Evolutionary conservation across 2,113 vertebrate genomes (phyloP).

Genomic region (Phrynosoma platyrhinos): DNA sequence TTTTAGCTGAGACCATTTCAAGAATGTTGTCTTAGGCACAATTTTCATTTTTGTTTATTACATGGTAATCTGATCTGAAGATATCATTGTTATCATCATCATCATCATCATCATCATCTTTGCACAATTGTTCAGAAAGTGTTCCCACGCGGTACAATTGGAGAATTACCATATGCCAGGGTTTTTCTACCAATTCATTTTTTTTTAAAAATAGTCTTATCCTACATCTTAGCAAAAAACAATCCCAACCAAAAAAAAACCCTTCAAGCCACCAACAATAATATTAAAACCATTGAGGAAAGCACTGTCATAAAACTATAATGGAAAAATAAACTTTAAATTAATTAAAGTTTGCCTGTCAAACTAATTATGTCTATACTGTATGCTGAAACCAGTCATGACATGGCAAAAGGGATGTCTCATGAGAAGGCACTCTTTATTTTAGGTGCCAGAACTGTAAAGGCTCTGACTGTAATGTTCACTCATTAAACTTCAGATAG

Average conservation of each 20-base stretch:
- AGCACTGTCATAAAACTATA: not conserved
- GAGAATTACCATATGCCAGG: not conserved
- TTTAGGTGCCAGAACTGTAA: not conserved
- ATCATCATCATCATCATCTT: not conserved
- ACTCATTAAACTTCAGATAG: not conserved
- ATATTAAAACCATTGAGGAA: too few species aligned
- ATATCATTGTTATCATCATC: too few species aligned
- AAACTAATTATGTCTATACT: not conserved
- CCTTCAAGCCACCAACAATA: too few species aligned
- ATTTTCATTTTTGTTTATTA: constrained; percentile 31
- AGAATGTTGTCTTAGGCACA: constrained; percentile 41
- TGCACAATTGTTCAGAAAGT: constrained; percentile 10
- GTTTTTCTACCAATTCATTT: not conserved
- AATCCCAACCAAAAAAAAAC: not conserved
- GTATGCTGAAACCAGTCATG: not conserved
- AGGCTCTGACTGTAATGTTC: not conserved
- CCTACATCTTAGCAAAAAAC: not conserved
- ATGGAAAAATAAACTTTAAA: not conserved
- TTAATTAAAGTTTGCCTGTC: not conserved
- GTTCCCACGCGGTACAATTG: not conserved
- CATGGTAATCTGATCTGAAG: not conserved
- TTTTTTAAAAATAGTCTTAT: not conserved
- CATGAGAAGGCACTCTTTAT: not conserved
- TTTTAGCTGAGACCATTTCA: constrained; percentile 45
- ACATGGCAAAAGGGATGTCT: not conserved